Conservation (phyloP, 2,797 vertebrate genomes). For the Diplodus sargus region DNA sequence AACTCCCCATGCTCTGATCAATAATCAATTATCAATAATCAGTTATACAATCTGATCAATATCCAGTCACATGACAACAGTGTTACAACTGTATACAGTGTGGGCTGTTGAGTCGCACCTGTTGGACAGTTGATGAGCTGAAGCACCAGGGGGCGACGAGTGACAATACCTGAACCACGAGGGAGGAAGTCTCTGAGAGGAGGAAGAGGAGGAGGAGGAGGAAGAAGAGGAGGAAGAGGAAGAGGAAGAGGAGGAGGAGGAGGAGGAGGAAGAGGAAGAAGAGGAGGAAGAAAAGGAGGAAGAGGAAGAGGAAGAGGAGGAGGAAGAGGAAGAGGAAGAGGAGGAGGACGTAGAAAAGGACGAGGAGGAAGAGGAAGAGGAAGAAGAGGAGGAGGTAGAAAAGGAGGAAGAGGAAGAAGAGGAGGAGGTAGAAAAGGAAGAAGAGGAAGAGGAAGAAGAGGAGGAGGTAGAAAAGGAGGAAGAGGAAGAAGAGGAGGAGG, state of each 20-base stretch:
- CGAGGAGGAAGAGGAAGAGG: too few species aligned
- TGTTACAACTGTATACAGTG: not conserved
- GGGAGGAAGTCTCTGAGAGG: constrained; percentile 93
- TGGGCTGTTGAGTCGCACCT: constrained; percentile 79
- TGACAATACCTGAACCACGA: constrained; percentile 96
- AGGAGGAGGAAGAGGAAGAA: too few species aligned
- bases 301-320: too few species aligned
- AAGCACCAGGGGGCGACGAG: constrained; percentile 93
- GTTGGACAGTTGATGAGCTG: constrained; percentile 93
- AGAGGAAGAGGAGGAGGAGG: too few species aligned
- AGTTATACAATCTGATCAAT: not conserved
- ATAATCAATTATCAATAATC: not conserved
- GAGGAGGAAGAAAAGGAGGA: too few species aligned
- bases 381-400: too few species aligned
- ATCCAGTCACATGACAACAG: not conserved
- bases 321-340: too few species aligned
- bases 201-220: constrained; percentile 32
- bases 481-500: not conserved
- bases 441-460: too few species aligned
- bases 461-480: not conserved
- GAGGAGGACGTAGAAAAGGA: too few species aligned
- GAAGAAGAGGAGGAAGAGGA: constrained; percentile 1
- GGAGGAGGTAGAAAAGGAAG: too few species aligned
- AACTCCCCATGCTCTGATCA: constrained; percentile 92
- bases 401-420: too few species aligned